Percentiles rank a stretch among this genome's conserved stretches.
phyloP scores from a whole-genome alignment of 2,797 vertebrate species.

The Champsocephalus esox region DNA sequence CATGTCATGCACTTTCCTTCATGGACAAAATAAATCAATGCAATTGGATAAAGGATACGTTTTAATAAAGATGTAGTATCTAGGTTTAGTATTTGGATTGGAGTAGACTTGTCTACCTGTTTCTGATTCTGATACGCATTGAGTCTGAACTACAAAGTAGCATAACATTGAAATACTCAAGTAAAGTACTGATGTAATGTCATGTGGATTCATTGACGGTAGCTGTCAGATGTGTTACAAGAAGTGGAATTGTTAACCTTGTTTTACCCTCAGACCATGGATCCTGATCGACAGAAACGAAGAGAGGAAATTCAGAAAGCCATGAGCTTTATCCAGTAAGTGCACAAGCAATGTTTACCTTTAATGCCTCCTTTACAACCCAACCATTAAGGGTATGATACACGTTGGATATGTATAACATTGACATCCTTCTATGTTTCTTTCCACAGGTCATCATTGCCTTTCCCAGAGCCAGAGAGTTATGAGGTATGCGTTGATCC shows the following conservation, averaged over 20 bases:
- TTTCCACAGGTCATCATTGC: conserved; percentile 92
- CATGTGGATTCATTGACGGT: not conserved
- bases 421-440: conserved; percentile 25
- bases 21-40: no score
- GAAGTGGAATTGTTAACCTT: conserved; percentile 4
- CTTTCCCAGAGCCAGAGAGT: conserved; percentile 93
- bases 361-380: not conserved
- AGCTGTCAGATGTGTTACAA: not conserved
- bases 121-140: no score
- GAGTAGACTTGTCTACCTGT: no score
- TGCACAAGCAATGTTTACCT: not conserved
- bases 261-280: conserved; percentile 76
- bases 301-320: conserved; percentile 98
- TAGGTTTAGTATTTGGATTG: no score
- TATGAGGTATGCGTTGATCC: conserved; percentile 88
- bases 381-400: no score
- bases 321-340: conserved; percentile 98
- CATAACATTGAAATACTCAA: no score
- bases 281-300: conserved; percentile 93
- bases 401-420: not conserved
- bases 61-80: no score
- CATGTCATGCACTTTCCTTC: no score
- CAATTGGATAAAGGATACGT: no score
- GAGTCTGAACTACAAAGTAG: no score
- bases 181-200: no score